These are phyloP conservation scores for Thunnus maccoyii DNA, from an alignment of 2,113 vertebrate genomes.

Conservation along the genomic window DNA sequence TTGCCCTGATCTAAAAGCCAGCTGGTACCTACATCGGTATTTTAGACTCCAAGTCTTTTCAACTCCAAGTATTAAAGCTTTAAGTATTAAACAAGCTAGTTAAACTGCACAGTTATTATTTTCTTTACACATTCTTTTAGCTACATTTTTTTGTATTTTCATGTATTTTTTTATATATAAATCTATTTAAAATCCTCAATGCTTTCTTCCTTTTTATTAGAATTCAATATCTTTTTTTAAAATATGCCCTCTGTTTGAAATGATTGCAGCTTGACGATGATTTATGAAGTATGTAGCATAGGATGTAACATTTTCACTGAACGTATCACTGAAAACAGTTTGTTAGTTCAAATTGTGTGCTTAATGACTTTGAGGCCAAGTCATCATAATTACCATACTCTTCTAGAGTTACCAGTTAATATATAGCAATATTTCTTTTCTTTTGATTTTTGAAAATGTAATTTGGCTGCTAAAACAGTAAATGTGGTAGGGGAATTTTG, in stretches of 20 bases:
- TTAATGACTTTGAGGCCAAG: not conserved
- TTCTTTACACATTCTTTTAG: slow-evolving; percentile 78
- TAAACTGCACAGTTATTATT: slow-evolving; percentile 77
- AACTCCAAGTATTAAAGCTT: slow-evolving; percentile 80
- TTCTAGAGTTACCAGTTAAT: not conserved
- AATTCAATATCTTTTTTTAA: slow-evolving; percentile 77
- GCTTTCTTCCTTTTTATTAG: slow-evolving; percentile 81
- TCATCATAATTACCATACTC: not conserved
- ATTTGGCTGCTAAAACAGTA: slow-evolving; percentile 19
- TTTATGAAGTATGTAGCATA: slow-evolving; percentile 53
- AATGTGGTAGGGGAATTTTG: not conserved
- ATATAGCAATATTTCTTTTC: too few relatives aligned
- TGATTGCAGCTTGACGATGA: slow-evolving; percentile 65
- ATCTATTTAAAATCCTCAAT: slow-evolving; percentile 83
- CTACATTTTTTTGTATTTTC: slow-evolving; percentile 80
- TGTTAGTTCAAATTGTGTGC: not conserved
- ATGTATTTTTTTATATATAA: slow-evolving; percentile 82
- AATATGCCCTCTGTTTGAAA: slow-evolving; percentile 70
- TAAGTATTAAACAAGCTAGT: slow-evolving; percentile 79
- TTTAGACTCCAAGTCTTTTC: slow-evolving; percentile 60
- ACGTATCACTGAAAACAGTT: slow-evolving; percentile 15
- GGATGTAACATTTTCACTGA: slow-evolving; percentile 38
- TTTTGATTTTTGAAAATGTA: slow-evolving; percentile 4
- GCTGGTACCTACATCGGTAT: slow-evolving; percentile 42
- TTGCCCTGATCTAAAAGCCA: slow-evolving; percentile 43